Base-by-base conservation (phyloP, 2,113 vertebrate species). In the Vanacampus margaritifer region DNA sequence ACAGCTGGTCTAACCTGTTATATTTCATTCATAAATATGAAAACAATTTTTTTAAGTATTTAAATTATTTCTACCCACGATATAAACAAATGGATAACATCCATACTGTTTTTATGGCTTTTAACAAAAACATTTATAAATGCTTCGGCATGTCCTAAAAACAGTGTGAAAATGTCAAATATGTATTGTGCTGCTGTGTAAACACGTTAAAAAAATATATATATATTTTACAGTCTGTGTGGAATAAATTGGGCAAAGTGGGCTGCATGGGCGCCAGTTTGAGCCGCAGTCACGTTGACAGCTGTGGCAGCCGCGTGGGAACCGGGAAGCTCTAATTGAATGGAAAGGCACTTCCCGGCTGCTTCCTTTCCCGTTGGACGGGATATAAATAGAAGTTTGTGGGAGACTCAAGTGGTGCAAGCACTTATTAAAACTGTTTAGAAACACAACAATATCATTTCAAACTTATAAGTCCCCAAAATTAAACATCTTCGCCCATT, bases 241-340 rank as follows among this genome's bases (percentile, higher is more conserved):
- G 54, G 56, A 68, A 63, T 66, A 71, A 79, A 82, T 56, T 69
- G 68, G 53, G 53, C n/a, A 11, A 50, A 19, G 46, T 10, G 46
- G 46, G 2, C 50, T 21, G 46, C 57, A 71, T 11, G 56, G 64
- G 65, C 41, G 69, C 73, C 81, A 72, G 84, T 86, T 79, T 65
- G 57, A 76, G 76, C 74, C 45, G 36, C 45, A 26, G 71, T 43
- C 41, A 51, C 12, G 51, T 72, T 83, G 81, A 82, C 74, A 87
- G 81, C 74, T 21, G 69, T 68, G 65, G 75, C 71, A 72, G 69
- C 69, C 65, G 71, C 69, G 74, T 72, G 32, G 65, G 64, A 82
- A 11, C 41, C 35, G 76, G 72, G 65, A 56, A 67, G 74, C 69
- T 72, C 78, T 80, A 79, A 82, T 81, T 79, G 23, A 79, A 79